Conservation (phyloP, 2,113 vertebrate species). For the Chelonoidis abingdonii region DNA sequence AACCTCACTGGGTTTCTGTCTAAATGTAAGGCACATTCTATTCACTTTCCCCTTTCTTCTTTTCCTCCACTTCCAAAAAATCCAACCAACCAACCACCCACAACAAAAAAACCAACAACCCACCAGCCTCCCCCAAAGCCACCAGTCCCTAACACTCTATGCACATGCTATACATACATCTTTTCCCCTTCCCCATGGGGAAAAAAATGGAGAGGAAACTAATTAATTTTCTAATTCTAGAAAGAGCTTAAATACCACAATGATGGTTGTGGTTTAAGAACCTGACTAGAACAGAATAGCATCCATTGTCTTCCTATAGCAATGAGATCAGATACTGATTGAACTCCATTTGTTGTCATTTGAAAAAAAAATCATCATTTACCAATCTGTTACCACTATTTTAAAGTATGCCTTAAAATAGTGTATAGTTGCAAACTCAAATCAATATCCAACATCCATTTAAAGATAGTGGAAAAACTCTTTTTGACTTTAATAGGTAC, state of each 20-base stretch:
- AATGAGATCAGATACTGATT: background rate
- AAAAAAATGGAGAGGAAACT: no score
- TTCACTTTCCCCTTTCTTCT: background rate
- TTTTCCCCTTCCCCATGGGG: rapidly evolving
- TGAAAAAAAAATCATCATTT: background rate
- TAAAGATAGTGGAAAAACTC: background rate
- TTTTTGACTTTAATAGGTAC: background rate
- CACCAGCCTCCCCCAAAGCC: background rate
- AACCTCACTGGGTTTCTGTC: background rate
- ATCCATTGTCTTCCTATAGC: background rate
- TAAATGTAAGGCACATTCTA: background rate
- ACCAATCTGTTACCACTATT: background rate
- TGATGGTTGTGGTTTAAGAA: background rate
- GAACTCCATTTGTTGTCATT: background rate
- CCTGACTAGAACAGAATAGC: background rate
- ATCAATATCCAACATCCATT: background rate
- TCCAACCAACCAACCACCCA: no score
- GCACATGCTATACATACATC: background rate
- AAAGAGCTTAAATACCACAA: background rate
- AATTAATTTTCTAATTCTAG: background rate
- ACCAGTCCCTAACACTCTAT: background rate
- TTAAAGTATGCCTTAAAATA: background rate
- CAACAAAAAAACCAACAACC: no score
- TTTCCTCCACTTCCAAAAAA: background rate
- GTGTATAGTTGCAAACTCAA: background rate